phyloP scores from a whole-genome alignment of 2,888 invertebrate species.

The Ornithoptera priamus region DNA sequence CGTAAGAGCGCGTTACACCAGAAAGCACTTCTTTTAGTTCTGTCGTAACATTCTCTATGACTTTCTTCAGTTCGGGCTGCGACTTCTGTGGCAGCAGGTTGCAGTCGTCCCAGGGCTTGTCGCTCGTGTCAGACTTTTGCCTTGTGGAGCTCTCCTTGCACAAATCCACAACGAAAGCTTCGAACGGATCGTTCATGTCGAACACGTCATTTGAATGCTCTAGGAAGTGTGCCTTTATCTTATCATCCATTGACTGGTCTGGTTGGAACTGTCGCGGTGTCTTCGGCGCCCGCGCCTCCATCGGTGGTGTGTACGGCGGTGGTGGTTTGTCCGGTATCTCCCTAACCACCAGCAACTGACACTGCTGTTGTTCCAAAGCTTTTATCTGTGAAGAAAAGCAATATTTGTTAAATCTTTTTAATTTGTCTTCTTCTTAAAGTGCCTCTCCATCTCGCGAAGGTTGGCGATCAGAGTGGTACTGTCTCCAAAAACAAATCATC shows the following conservation, averaged over 20 bases:
- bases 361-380: slow-evolving; percentile 70
- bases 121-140: slow-evolving; percentile 48
- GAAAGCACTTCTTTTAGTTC: slow-evolving; percentile 58
- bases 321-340: slow-evolving; percentile 76
- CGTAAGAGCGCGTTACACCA: slow-evolving; percentile 48
- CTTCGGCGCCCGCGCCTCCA: slow-evolving; percentile 44
- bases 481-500: no score
- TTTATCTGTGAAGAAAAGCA: slow-evolving; percentile 57
- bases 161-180: slow-evolving; percentile 59
- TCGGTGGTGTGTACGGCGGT: slow-evolving; percentile 70
- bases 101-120: slow-evolving; percentile 66
- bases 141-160: slow-evolving; percentile 54
- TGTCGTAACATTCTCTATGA: slow-evolving; percentile 43
- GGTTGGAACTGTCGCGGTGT: slow-evolving; percentile 48
- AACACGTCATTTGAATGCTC: slow-evolving; percentile 30
- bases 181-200: slow-evolving; percentile 51
- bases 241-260: slow-evolving; percentile 46
- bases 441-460: no score
- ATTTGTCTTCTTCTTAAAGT: no score
- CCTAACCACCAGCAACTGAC: slow-evolving; percentile 61
- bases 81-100: slow-evolving; percentile 59
- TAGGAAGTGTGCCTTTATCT: slow-evolving; percentile 43
- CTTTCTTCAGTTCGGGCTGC: slow-evolving; percentile 40
- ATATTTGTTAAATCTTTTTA: no score
- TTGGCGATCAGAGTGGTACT: no score